Percentiles rank a stretch among this genome's conserved stretches.
phyloP scores from a whole-genome alignment of 2,113 vertebrate genomes.

The Gymnarchus niloticus region DNA sequence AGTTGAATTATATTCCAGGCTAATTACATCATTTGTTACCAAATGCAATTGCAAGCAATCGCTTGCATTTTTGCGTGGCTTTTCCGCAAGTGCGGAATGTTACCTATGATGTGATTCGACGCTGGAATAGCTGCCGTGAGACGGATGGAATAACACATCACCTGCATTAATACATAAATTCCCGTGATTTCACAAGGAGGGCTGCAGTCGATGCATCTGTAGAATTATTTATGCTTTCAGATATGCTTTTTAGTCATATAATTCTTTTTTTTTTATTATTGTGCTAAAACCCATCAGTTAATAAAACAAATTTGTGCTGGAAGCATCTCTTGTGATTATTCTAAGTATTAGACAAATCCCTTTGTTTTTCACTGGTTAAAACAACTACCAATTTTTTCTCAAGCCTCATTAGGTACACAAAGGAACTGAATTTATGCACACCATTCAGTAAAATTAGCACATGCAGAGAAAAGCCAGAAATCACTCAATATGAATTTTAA shows the following conservation, averaged over 20 bases:
- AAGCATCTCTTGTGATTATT: background rate
- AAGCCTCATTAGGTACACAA: slow-evolving; percentile 24
- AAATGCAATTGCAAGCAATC: background rate
- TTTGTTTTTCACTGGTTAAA: slow-evolving; percentile 2
- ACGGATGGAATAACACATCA: background rate
- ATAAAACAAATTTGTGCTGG: background rate
- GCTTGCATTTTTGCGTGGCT: background rate
- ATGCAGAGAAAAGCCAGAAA: background rate
- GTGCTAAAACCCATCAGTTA: slow-evolving; percentile 2
- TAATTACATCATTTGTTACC: slow-evolving; percentile 4
- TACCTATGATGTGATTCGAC: background rate
- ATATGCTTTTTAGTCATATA: background rate
- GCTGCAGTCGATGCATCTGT: background rate
- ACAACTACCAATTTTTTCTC: slow-evolving; percentile 13
- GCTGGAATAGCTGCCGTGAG: too few relatives aligned
- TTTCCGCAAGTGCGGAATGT: background rate
- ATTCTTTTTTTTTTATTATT: background rate
- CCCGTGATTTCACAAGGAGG: background rate
- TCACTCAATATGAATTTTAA: background rate
- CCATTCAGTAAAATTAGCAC: background rate
- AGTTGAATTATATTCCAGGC: background rate
- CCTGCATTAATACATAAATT: slow-evolving; percentile 1
- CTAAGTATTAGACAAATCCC: background rate
- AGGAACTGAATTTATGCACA: background rate
- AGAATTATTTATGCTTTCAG: background rate